These are phyloP conservation scores for Danio choprae DNA, from an alignment of 2,797 vertebrate genomes.

Conservation along the genomic window DNA sequence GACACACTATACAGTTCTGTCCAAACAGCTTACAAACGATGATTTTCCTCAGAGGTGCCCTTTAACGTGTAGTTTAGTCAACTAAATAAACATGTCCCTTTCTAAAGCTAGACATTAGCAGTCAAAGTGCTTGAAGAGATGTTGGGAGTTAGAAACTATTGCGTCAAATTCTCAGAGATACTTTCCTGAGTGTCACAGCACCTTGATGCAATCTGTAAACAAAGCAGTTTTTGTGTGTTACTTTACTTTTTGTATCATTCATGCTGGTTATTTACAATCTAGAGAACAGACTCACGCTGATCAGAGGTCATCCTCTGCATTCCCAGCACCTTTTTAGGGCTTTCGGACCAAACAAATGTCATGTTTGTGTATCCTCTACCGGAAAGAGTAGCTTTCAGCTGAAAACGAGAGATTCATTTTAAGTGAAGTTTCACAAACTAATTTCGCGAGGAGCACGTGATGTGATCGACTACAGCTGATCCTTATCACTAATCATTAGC, in stretches of 20 bases:
- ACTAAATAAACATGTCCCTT: no score
- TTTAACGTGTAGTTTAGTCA: no score
- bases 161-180: neutral
- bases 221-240: neutral
- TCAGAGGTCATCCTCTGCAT: neutral
- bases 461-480: no score
- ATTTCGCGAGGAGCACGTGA: no score
- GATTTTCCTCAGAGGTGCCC: no score
- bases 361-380: neutral
- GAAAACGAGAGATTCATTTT: no score
- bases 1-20: no score
- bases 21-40: no score
- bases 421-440: no score
- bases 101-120: no score
- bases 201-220: neutral
- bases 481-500: no score
- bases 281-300: neutral
- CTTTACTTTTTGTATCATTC: neutral
- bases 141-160: neutral
- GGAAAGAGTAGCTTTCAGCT: neutral
- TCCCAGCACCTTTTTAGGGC: neutral
- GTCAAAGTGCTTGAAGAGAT: neutral
- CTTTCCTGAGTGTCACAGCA: neutral
- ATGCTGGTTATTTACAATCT: neutral
- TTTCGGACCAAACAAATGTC: neutral